Conservation (phyloP, 2,113 vertebrate genomes). For the Bambusicola thoracicus region DNA sequence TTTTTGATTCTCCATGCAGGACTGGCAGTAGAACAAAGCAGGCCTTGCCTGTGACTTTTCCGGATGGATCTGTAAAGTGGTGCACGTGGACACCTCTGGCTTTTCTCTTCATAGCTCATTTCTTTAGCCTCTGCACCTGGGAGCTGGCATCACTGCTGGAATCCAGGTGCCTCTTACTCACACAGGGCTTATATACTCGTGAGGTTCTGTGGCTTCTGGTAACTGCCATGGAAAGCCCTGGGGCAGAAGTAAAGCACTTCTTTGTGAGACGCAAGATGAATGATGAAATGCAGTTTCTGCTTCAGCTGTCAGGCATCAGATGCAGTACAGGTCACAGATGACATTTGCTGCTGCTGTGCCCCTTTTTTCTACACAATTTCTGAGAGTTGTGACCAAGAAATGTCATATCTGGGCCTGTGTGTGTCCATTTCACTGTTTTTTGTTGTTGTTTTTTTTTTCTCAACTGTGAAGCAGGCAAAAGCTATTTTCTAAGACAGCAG, state of each 20-base stretch:
- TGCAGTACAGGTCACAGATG: neutral
- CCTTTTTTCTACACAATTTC: neutral
- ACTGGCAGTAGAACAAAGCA: neutral
- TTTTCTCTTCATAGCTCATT: neutral
- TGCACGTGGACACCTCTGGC: neutral
- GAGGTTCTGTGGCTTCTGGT: neutral
- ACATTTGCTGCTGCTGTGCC: neutral
- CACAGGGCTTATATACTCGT: neutral
- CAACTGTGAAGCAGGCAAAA: neutral
- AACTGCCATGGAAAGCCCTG: neutral
- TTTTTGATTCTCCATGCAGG: neutral
- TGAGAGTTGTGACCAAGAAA: neutral
- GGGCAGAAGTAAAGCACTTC: neutral
- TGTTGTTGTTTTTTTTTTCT: neutral
- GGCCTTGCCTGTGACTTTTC: neutral
- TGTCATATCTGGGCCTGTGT: neutral
- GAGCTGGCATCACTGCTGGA: neutral
- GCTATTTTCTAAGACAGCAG: neutral
- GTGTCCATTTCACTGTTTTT: neutral
- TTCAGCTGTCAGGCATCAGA: neutral
- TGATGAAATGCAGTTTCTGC: neutral
- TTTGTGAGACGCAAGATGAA: neutral
- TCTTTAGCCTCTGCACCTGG: neutral
- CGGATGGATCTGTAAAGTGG: neutral
- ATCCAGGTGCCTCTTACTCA: neutral